Conservation (phyloP, 2,797 vertebrate species). For the Fistularia commersonii region DNA sequence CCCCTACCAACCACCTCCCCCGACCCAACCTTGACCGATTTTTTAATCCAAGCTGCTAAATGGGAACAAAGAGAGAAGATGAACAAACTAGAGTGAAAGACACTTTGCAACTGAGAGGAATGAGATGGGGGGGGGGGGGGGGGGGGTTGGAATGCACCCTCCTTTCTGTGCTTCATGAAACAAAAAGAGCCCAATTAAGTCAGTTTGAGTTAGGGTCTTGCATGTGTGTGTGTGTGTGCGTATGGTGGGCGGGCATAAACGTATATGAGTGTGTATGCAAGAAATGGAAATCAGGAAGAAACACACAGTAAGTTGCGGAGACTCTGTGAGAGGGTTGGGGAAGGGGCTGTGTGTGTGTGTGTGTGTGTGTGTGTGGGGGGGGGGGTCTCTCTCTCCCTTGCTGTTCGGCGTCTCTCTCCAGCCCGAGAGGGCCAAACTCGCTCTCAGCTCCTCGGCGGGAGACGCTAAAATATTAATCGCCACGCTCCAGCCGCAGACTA, state of each 20-base stretch:
- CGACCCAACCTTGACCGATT: constrained; percentile 12
- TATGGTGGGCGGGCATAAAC: constrained; percentile 19
- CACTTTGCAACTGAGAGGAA: constrained; percentile 37
- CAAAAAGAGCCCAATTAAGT: constrained; percentile 77
- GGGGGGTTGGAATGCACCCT: constrained; percentile 25
- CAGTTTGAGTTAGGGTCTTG: constrained; percentile 69
- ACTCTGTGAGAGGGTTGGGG: constrained; percentile 34
- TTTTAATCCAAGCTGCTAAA: constrained; percentile 17
- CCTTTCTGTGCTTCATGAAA: constrained; percentile 56
- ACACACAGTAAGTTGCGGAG: constrained; percentile 44
- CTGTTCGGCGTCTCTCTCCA: constrained; percentile 24
- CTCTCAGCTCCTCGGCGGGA: constrained; percentile 77
- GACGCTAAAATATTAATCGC: constrained; percentile 81
- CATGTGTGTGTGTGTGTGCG: constrained; percentile 35
- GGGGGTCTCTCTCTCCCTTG: constrained; percentile 8
- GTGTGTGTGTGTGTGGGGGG: background rate
- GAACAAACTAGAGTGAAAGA: constrained; percentile 38
- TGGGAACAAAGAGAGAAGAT: constrained; percentile 17
- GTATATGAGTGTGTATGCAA: constrained; percentile 38
- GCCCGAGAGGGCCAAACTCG: constrained; percentile 70
- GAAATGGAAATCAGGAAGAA: constrained; percentile 44
- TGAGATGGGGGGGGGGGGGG: constrained; percentile 21
- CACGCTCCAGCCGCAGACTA: constrained; percentile 72
- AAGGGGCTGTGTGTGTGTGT: constrained; percentile 4
- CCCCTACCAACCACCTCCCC: constrained; percentile 17